Base-by-base conservation (phyloP, 2,113 vertebrate genomes). In the Recurvirostra avosetta region DNA sequence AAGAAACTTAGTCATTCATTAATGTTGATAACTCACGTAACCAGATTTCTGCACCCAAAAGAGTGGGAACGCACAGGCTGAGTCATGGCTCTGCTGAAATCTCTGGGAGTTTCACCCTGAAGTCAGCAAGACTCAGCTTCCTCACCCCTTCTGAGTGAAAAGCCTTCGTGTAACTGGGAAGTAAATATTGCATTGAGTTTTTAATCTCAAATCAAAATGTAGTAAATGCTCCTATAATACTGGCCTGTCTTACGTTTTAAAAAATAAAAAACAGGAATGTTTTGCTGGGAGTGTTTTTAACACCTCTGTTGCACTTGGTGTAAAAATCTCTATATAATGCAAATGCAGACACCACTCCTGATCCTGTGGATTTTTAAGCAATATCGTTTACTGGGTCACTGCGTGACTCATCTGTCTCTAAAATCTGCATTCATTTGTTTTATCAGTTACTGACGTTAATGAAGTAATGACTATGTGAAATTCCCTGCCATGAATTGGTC, bases 181-280 rank as follows among this genome's bases (percentile, higher is more conserved):
- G 5, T 21, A 36, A 90, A 88, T 59, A 50, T 23, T 47, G 25
- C 10, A 14, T 0, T 16, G 71, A 62, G 23, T 66, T 45, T 41
- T 29, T 56, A 36, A 53, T 40, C 45, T 50, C 50, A 62, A 73
- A 43, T 30, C 30, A 49, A 79, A 81, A 56, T 43, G 32, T 29
- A 55, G 19, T 47, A 32, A 59, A 72, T 0, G 1, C 2, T 79
- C 11, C 49, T 17, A 7, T 21, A 38, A 9, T 13, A 47, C 1
- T 10, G 8, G 8, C 50, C n/a, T 38, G 17, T 55, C 22, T 26
- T 27, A 34, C 0, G 8, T 58, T 27, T 12, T 13, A 36, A 18
- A 62, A 53, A 59, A 19, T 2, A 26, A 50, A 66, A 1, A 34
- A 15, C 0, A 17, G 9, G 15, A 50, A 25, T 25, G 8, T 38